Evolutionary conservation across 1,140 invertebrate species (phyloP), one percentile per base, ranked within the genome.

Genomic region (Oscheius sp.): DNA sequence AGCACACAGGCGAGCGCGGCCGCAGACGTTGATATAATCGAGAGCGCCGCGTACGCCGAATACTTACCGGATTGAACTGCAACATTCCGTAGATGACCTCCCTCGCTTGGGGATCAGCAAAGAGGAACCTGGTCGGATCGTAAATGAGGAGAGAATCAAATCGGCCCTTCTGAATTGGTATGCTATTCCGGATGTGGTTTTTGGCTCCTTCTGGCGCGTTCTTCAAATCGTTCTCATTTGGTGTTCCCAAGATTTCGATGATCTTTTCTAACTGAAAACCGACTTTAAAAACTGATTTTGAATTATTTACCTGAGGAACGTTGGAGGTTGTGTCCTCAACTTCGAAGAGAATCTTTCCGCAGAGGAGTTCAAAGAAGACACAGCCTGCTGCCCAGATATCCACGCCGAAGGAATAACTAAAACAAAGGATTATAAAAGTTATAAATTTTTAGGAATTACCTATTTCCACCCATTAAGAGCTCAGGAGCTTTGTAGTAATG

Each of bases 371-470:
- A 20, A 46, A 68, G 20, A 68, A 74, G 26, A 74, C 68, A 46
- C 72, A 74, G n/a, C 95, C 95, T 28, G 97, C 94, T 42, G 92
- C 94, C 95, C 95, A 98, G 15, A 97, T 92, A 85, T 97, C 95
- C 35, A 98, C 93, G 0, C 93, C 91, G 3, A 91, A 91, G 68
- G 78, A 78, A 74, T 87, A 87, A 69, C 85, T 55, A 4, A 55
- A 55, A 55, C 7, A 26, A 7, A 15, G 4, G 4, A 13, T 26
- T 55, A 23, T 55, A 4, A 55, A 15, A 15, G 28, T 55, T n/a
- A 10, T 7, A 10, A 10, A 55, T 4, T 7, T 13, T 26, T 4
- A 55, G 23, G 7, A 23, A 15, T 55, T 23, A 55, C 49, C 49
- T 26, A 15, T 15, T 82, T 1, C 80, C 80, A n/a, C 85, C 86